These are phyloP conservation scores for Caradrina kadenii DNA, from an alignment of 2,888 invertebrate genomes.

Conservation along the genomic window DNA sequence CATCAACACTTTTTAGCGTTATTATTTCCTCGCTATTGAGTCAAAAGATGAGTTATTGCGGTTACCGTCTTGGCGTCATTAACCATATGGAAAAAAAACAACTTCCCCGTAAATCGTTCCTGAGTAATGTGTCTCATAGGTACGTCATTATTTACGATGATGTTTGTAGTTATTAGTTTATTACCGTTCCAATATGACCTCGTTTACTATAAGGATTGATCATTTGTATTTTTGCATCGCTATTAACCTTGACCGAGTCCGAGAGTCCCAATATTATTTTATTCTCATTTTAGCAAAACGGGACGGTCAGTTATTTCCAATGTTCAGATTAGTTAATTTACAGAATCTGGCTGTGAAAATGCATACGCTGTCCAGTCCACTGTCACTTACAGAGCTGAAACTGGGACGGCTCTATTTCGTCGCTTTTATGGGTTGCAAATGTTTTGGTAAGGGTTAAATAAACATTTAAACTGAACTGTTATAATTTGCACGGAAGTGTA, in stretches of 20 bases:
- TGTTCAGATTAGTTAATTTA: conserved; percentile 39
- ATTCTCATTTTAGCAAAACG: conserved; percentile 21
- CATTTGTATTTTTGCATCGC: conserved; percentile 2
- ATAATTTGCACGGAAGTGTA: conserved; percentile 12
- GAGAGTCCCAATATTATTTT: conserved; percentile 14
- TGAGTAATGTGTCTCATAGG: conserved; percentile 31
- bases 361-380: conserved; percentile 22
- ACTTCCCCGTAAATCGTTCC: conserved; percentile 40
- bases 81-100: conserved; percentile 46
- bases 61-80: conserved; percentile 46
- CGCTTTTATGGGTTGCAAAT: conserved; percentile 12
- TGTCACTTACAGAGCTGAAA: conserved; percentile 45
- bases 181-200: conserved; percentile 22
- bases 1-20: conserved; percentile 39
- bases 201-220: neutral
- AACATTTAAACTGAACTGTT: conserved; percentile 20
- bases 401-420: conserved; percentile 50
- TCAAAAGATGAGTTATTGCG: conserved; percentile 57
- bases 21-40: conserved; percentile 45
- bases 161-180: conserved; percentile 33
- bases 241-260: conserved; percentile 22
- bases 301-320: conserved; percentile 41
- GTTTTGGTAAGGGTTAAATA: conserved; percentile 24
- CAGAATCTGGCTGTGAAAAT: conserved; percentile 39
- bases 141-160: conserved; percentile 32